Conservation (phyloP, 2,888 invertebrate species). For the Andrena hattorfiana region DNA sequence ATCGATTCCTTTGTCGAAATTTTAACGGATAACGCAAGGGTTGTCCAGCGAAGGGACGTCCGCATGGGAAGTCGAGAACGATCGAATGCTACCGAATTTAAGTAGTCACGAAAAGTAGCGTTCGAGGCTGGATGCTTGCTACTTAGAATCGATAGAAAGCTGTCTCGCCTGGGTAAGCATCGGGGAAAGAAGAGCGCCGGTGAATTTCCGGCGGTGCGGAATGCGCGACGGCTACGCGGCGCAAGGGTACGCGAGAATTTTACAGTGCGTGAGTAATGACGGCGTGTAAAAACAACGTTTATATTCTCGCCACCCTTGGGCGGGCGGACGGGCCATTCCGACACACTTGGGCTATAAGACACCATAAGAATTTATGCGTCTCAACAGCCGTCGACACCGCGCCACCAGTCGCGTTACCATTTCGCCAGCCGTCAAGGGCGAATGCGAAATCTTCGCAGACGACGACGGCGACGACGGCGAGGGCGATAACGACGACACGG, state of each 20-base stretch:
- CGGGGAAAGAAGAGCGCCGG: background rate
- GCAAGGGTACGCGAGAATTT: constrained; percentile 23
- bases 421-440: constrained; percentile 50
- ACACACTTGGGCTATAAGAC: constrained; percentile 66
- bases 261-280: constrained; percentile 67
- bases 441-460: constrained; percentile 53
- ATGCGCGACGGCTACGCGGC: background rate
- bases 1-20: too few relatives aligned
- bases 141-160: constrained; percentile 10
- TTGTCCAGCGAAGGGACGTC: too few relatives aligned
- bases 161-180: background rate
- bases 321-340: constrained; percentile 59
- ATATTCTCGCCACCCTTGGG: constrained; percentile 63
- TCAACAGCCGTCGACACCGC: constrained; percentile 42
- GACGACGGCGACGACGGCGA: constrained; percentile 3
- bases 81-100: constrained; percentile 11
- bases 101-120: constrained; percentile 30
- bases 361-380: constrained; percentile 70
- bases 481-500: constrained; percentile 29
- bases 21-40: too few relatives aligned
- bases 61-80: background rate
- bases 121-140: background rate
- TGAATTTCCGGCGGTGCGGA: constrained; percentile 3
- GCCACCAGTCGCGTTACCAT: constrained; percentile 52
- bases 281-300: constrained; percentile 70